These are phyloP conservation scores for Lagocephalus sceleratus DNA, from an alignment of 2,797 vertebrate species.

Conservation along the genomic window DNA sequence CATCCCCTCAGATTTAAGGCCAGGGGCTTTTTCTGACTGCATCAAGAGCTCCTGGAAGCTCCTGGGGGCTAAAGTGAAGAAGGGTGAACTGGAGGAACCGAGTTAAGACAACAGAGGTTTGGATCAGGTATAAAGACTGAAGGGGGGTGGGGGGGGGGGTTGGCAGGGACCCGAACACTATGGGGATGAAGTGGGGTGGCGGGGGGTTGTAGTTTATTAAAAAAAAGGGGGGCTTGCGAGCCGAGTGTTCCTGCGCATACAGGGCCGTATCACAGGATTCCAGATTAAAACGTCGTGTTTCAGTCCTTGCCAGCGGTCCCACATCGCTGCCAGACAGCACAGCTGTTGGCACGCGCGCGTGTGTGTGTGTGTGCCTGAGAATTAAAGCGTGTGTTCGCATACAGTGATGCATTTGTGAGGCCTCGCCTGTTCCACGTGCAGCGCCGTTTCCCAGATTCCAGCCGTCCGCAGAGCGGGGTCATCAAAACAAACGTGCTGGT, in stretches of 20 bases:
- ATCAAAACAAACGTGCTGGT: slow-evolving; percentile 35
- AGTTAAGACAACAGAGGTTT: slow-evolving; percentile 33
- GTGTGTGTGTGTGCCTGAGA: slow-evolving; percentile 16
- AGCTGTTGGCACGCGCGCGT: slow-evolving; percentile 52
- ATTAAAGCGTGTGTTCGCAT: slow-evolving; percentile 8
- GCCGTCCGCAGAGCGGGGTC: slow-evolving; percentile 40
- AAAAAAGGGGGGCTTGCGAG: slow-evolving; percentile 40
- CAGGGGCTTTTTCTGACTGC: slow-evolving; percentile 17
- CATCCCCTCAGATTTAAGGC: slow-evolving; percentile 17
- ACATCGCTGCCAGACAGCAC: slow-evolving; percentile 37
- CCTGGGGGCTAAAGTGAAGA: slow-evolving; percentile 4
- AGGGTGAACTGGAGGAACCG: background rate
- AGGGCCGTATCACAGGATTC: slow-evolving; percentile 46
- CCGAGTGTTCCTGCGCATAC: slow-evolving; percentile 32
- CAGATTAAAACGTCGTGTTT: slow-evolving; percentile 52
- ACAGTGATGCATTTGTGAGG: background rate
- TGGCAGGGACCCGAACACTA: background rate
- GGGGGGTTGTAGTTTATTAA: slow-evolving; percentile 31
- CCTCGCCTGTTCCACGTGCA: slow-evolving; percentile 34
- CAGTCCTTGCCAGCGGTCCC: slow-evolving; percentile 47
- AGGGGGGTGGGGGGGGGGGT: slow-evolving; percentile 6
- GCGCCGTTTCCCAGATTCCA: slow-evolving; percentile 41
- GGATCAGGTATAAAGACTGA: slow-evolving; percentile 31
- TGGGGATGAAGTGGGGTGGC: slow-evolving; percentile 11
- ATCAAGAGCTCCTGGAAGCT: slow-evolving; percentile 3